Percentiles rank a stretch among this genome's conserved stretches.
Evolutionary conservation across 1,140 invertebrate genomes (phyloP).

Genomic region (Drosophila sproati): DNA sequence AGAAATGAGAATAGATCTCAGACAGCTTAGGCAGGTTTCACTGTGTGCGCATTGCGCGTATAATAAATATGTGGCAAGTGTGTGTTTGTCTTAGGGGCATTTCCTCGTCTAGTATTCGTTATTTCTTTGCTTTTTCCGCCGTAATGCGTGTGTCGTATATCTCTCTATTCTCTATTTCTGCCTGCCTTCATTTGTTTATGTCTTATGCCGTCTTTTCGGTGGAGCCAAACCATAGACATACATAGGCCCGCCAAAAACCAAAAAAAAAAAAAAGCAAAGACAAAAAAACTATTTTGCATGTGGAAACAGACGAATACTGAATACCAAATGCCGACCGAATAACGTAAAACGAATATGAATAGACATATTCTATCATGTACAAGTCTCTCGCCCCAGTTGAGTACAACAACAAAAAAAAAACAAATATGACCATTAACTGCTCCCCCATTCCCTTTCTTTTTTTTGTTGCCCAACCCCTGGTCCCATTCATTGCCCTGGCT

Average conservation of each 20-base stretch:
- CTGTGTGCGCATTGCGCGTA: conserved; percentile 10
- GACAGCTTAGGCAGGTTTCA: conserved; percentile 10
- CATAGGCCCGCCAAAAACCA: conserved; percentile 27
- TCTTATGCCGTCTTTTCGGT: conserved; percentile 31
- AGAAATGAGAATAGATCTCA: not conserved
- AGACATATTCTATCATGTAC: conserved; percentile 22
- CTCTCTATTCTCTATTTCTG: conserved; percentile 51
- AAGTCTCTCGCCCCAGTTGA: conserved; percentile 33
- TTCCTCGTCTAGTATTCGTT: conserved; percentile 47
- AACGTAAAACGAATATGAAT: conserved; percentile 12
- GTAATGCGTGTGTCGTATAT: conserved; percentile 40
- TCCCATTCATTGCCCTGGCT: conserved; percentile 4
- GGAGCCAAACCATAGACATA: not conserved
- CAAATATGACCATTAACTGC: conserved; percentile 57
- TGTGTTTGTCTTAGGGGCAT: conserved; percentile 65
- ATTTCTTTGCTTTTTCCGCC: conserved; percentile 18
- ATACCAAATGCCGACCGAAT: not conserved
- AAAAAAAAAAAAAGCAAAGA: not conserved
- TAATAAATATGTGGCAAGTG: conserved; percentile 54
- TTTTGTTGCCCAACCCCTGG: not conserved
- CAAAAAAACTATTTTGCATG: conserved; percentile 46
- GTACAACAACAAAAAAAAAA: conserved; percentile 49
- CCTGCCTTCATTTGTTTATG: conserved; percentile 76
- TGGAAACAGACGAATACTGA: conserved; percentile 4
- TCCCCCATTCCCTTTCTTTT: conserved; percentile 7